Evolutionary conservation across 2,113 vertebrate genomes (phyloP).

Genomic region (Cryptotis parvus): DNA sequence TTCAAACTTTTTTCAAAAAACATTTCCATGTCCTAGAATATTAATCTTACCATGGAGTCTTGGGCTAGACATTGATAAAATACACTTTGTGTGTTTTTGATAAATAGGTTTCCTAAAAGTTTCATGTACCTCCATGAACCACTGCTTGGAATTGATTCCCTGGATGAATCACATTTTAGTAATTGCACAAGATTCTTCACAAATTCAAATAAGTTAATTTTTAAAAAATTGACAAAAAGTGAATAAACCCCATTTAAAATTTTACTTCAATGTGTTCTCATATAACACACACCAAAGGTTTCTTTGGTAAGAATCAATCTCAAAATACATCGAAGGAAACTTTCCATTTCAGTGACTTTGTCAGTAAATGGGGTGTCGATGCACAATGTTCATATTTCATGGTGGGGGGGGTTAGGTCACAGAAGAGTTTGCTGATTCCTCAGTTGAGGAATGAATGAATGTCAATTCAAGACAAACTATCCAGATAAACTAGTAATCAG

Average conservation of each 20-base stretch:
- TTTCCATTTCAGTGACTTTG: conserved; percentile 29
- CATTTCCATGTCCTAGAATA: background rate
- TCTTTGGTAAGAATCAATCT: conserved; percentile 37
- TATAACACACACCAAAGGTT: conserved; percentile 36
- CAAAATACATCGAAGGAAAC: conserved; percentile 6
- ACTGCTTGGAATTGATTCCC: conserved; percentile 46
- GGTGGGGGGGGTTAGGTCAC: background rate
- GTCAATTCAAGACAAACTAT: background rate
- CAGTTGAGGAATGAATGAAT: conserved; percentile 31
- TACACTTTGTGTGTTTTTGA: background rate
- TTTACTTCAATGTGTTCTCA: conserved; percentile 62
- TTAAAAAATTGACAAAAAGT: conserved; percentile 28
- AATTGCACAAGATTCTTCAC: conserved; percentile 57
- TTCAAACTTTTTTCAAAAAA: background rate
- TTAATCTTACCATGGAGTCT: background rate
- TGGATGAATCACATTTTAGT: conserved; percentile 65
- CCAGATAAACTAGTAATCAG: background rate
- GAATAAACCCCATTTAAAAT: conserved; percentile 44
- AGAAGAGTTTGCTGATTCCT: conserved; percentile 30
- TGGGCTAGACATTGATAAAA: conserved; percentile 20
- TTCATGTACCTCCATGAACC: background rate
- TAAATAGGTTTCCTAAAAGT: background rate
- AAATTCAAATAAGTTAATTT: conserved; percentile 26
- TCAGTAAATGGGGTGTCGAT: background rate
- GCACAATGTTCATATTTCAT: conserved; percentile 7